Base-by-base conservation (phyloP, 1,140 invertebrate species). In the Stratiolaelaps scimitus region DNA sequence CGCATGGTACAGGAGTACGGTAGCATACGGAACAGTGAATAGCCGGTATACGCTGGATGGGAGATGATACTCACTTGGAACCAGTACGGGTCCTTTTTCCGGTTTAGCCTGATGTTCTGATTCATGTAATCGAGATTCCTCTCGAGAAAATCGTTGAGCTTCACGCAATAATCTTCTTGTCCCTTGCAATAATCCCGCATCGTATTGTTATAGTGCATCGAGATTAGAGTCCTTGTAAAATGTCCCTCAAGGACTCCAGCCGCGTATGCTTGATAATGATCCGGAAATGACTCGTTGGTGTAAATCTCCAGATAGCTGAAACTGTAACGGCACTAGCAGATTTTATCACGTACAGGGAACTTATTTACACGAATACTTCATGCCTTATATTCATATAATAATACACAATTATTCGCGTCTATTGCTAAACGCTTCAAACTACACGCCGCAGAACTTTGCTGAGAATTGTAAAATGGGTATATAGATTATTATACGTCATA, bases 241-340 rank as follows among this genome's bases (percentile, higher is more conserved):
- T 83, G 83, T 0, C 89, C 89, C 76, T 93, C 90, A 0, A 88
- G 78, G n/a, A 89, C 79, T 7, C 91, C 91, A n/a, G 89, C 89
- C 1, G 86, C 85, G 73, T 85, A 90, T 0, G 88, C 88, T 77
- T 93, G 90, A 7, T 86, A 80, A 68, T 81, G 80, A 73, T 78
- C 74, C 0, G 69, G 64, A 74, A 83, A 86, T 1, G 79, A 78
- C 45, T 77, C 73, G 68, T 86, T 81, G 6, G 86, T 86, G 76
- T 87, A 83, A 64, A 89, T 81, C 78, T 89, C 86, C 17, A 90
- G 75, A 69, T 82, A 80, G 1, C 85, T 85, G 86, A 87, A 89
- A 30, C 82, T 83, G 67, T 34, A 26, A 17, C 4, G 5, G 28
- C 7, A 6, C 7, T 23, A 4, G 4, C 28, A 4, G 47, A 28